Evolutionary conservation across 1,140 invertebrate genomes (phyloP), one percentile per base, ranked within the genome.

Genomic region (Sarcophaga peregrina): DNA sequence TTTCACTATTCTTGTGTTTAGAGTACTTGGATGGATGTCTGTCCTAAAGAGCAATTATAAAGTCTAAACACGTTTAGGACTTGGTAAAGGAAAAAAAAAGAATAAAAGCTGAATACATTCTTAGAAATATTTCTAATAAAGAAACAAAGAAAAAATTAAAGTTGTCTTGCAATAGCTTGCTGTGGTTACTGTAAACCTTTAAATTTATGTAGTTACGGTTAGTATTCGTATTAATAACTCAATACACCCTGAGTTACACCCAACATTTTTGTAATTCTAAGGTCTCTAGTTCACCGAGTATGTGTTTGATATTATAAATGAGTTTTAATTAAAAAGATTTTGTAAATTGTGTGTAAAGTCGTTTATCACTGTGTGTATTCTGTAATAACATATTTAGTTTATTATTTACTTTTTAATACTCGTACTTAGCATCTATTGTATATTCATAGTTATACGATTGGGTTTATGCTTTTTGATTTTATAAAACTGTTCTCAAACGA

Each of bases 11-110:
- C 15, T 37, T 37, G 25, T 37, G 25, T 37, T 37, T 4, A 37
- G 25, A 37, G 25, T 58, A n/a, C 13, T 58, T 58, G n/a, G 54
- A n/a, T 13, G n/a, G 13, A 15, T 13, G 25, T 58, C 5, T 58
- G 54, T 6, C 54, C 6, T 58, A 58, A n/a, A 37, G 15, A 58
- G 10, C 7, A 58, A 58, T 58, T 58, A n/a, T 58, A 58, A 11
- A 58, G n/a, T 58, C 54, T 58, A 58, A 58, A 58, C 54, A 58
- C 54, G 54, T 58, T 58, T 58, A 58, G n/a, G 15, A 58, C 11
- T 37, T 37, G 25, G 25, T 37, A 37, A 37, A 37, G 25, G 25
- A 37, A 37, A 37, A 37, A 37, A 37, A 37, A 37, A 37, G 4
- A 37, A 37, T 2, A 37, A 37, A 37, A 37, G 25, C 25, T 37